Conservation (phyloP, 2,113 vertebrate species). For the Enhydra lutris region DNA sequence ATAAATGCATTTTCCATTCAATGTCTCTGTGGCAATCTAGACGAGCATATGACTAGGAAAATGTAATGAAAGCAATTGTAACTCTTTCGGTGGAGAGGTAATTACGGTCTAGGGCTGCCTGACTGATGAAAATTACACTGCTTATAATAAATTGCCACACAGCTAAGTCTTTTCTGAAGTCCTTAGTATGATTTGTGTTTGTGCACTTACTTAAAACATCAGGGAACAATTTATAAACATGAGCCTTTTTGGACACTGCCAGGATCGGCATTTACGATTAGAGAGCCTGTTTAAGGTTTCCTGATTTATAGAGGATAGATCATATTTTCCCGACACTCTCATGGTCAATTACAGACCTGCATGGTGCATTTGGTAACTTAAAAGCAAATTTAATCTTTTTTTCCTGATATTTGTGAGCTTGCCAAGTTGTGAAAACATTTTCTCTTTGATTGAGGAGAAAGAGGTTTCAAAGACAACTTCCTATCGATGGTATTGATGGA, state of each 20-base stretch:
- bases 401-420: slow-evolving; percentile 65
- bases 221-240: slow-evolving; percentile 79
- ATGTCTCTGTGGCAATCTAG: slow-evolving; percentile 53
- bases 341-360: slow-evolving; percentile 75
- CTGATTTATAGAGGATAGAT: slow-evolving; percentile 80
- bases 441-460: slow-evolving; percentile 52
- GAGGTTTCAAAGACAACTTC: slow-evolving; percentile 62
- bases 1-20: slow-evolving; percentile 37
- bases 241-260: slow-evolving; percentile 75
- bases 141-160: slow-evolving; percentile 72
- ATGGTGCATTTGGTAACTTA: slow-evolving; percentile 81
- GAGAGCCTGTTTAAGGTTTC: slow-evolving; percentile 72
- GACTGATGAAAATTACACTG: slow-evolving; percentile 74
- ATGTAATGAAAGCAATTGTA: slow-evolving; percentile 69
- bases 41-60: slow-evolving; percentile 58
- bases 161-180: slow-evolving; percentile 72
- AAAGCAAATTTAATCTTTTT: slow-evolving; percentile 76
- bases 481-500: not conserved
- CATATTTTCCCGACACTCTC: slow-evolving; percentile 80
- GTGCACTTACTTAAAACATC: slow-evolving; percentile 80
- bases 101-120: slow-evolving; percentile 67
- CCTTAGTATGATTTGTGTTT: slow-evolving; percentile 75
- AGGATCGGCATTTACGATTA: slow-evolving; percentile 75
- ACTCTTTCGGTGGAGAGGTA: slow-evolving; percentile 60
- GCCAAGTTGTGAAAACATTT: slow-evolving; percentile 69